These are phyloP conservation scores for Ambastaia sidthimunki DNA, from an alignment of 2,797 vertebrate species.

Conservation along the genomic window DNA sequence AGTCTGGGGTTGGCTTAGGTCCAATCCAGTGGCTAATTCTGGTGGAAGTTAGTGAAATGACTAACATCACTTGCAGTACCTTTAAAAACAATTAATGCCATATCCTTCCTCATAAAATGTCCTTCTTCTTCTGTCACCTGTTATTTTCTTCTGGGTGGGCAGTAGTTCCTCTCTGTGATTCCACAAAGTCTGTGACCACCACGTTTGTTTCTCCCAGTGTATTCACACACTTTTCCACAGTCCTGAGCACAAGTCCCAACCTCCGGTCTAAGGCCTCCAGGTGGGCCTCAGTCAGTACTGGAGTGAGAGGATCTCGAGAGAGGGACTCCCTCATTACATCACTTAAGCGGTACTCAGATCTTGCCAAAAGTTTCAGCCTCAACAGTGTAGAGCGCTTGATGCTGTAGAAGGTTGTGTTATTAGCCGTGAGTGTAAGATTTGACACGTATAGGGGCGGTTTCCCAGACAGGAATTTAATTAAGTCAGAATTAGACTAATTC, in stretches of 20 bases:
- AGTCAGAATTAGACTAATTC: too few species aligned
- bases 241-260: slow-evolving; percentile 79
- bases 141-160: neutral
- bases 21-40: neutral
- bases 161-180: slow-evolving; percentile 38
- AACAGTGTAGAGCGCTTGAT: slow-evolving; percentile 87
- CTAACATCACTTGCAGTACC: neutral
- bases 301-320: slow-evolving; percentile 78
- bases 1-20: too few species aligned
- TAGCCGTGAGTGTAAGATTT: neutral
- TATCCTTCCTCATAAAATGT: neutral
- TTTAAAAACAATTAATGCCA: neutral
- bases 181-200: slow-evolving; percentile 73
- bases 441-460: neutral
- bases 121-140: slow-evolving; percentile 35
- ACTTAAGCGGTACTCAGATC: slow-evolving; percentile 82
- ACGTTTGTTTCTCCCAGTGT: slow-evolving; percentile 81
- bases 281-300: slow-evolving; percentile 88
- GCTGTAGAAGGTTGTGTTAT: slow-evolving; percentile 68
- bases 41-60: neutral
- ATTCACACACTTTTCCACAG: slow-evolving; percentile 79
- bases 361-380: slow-evolving; percentile 83
- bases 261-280: slow-evolving; percentile 90
- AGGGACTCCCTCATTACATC: slow-evolving; percentile 94
- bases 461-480: too few species aligned